Conservation (phyloP, 2,888 invertebrate genomes). For the Drosophila testacea region DNA sequence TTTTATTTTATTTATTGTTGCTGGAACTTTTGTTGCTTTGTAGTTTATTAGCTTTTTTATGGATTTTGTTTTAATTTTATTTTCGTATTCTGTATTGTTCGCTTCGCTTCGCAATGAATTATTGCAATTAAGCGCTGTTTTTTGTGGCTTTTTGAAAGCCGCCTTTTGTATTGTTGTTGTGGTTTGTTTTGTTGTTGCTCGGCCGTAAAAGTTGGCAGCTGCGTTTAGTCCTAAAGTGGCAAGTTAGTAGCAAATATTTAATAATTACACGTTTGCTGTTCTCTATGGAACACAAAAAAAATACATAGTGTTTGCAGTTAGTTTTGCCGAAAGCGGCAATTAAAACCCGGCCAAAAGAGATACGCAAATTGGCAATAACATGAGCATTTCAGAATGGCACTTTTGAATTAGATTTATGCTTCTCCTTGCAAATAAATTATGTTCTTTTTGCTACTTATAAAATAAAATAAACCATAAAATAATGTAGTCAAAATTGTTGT, state of each 20-base stretch:
- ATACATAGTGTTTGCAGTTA: slow-evolving; percentile 44
- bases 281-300: slow-evolving; percentile 23
- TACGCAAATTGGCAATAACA: slow-evolving; percentile 35
- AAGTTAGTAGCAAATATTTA: slow-evolving; percentile 70
- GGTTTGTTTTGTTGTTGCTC: neutral
- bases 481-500: slow-evolving; percentile 4
- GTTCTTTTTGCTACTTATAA: slow-evolving; percentile 9
- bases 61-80: slow-evolving; percentile 64
- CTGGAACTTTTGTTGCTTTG: slow-evolving; percentile 16
- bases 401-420: slow-evolving; percentile 28
- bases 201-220: slow-evolving; percentile 44
- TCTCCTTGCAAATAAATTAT: slow-evolving; percentile 5
- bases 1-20: slow-evolving; percentile 49
- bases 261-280: slow-evolving; percentile 59
- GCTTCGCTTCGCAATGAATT: slow-evolving; percentile 69
- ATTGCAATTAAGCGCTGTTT: slow-evolving; percentile 77
- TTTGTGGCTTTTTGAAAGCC: slow-evolving; percentile 71
- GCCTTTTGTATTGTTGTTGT: slow-evolving; percentile 42
- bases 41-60: slow-evolving; percentile 73
- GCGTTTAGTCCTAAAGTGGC: slow-evolving; percentile 53
- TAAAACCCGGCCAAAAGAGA: slow-evolving; percentile 28
- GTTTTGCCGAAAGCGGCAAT: slow-evolving; percentile 36
- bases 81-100: slow-evolving; percentile 37
- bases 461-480: neutral
- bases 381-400: slow-evolving; percentile 5